Evolutionary conservation across 1,140 invertebrate species (phyloP), one percentile per base, ranked within the genome.

Genomic region (Lethrus apterus): DNA sequence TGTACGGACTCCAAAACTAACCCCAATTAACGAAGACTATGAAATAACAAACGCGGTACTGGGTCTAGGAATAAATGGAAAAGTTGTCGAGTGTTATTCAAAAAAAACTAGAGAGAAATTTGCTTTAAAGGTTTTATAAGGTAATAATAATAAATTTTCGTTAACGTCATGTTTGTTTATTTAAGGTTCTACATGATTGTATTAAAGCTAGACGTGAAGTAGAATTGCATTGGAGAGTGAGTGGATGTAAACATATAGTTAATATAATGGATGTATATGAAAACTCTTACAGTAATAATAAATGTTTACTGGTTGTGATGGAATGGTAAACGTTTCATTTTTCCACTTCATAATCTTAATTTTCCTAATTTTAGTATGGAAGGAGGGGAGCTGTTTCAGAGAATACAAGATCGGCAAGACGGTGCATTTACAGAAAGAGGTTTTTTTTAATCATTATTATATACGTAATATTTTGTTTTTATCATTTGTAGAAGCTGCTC

Each of bases 21-120:
- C 79, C 23, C 78, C 84, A 13, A 88, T 98, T 52, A 86, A 81
- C 19, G 83, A 94, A 46, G 93, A 98, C 69, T 98, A 96, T 66
- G 81, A 86, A 64, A 90, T 98, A 54, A 89, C 90, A n/a, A 85
- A 84, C 60, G 89, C 81, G 40, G 93, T 98, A 9, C 78, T 99
- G 29, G 95, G 95, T n/a, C 77, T 97, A 18, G 95, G 95, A 10
- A 98, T 98, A 54, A 98, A 96, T 68, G 95, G 95, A 24, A 97
- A 97, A 79, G 88, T 91, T 23, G 80, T 86, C 5, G 76, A 85
- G 63, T 88, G 85, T 66, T 84, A 74, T 53, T 74, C 74, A 14
- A 82, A 80, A 53, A 69, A 69, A 38, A 82, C 73, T 7, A 75
- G 79, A 56, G 68, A 81, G 56, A 92, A 92, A 66, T 93, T 77